Evolutionary conservation across 2,888 invertebrate species (phyloP), one percentile per base, ranked within the genome.

Genomic region (Eurois occulta): DNA sequence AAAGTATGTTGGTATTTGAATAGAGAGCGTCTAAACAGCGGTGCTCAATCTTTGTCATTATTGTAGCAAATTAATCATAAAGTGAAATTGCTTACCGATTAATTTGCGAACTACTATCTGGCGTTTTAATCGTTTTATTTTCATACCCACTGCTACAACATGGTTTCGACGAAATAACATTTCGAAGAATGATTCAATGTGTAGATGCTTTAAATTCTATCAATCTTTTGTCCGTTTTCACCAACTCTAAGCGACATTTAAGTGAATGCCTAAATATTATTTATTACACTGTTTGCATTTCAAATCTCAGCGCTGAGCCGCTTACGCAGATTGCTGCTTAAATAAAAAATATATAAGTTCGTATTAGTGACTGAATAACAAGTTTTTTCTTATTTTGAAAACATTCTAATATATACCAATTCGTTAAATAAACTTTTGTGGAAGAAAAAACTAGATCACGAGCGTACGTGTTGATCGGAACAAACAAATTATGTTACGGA

Each of bases 31-130:
- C 72, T 75, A 76, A 83, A 86, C 88, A 86, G 84, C 90, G 86
- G 81, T 89, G 88, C 87, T 94, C 93, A 90, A 94, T 94, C 93
- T 94, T 91, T 91, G 93, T 93, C 91, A 89, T 90, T 88, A 87
- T 89, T 87, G 83, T 85, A 90, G 88, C 88, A 91, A 92, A 93
- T 94, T 92, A 93, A 93, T 93, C 93, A 93, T 91, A 91, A 91
- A 93, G 93, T 92, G 93, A 94, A 95, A 94, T 90, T 90, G 88
- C 83, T 85, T 81, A 78, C 75, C 74, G 84, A 80, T 78, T 84
- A 84, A 86, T 85, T 83, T 80, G 77, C 76, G 60, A 85, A 76
- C 69, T 46, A 71, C 81, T 73, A 78, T 87, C 83, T 65, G 28
- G 67, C 46, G 65, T 71, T 85, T 88, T 81, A 86, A 86, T 87